Conservation (phyloP, 2,797 vertebrate genomes). For the Oreonectes daqikongensis region DNA sequence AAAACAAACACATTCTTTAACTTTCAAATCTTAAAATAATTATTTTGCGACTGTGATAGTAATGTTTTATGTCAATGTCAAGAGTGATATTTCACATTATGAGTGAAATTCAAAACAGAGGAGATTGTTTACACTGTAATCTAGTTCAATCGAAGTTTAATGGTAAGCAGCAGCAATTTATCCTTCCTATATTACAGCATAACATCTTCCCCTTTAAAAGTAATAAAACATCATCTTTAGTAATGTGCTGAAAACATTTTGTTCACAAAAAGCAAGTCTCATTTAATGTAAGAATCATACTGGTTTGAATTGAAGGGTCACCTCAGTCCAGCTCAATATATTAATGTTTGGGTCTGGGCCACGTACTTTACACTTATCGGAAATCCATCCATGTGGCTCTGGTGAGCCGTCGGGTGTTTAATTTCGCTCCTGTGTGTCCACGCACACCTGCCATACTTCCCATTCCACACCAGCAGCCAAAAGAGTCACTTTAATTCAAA, state of each 20-base stretch:
- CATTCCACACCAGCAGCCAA: slow-evolving; percentile 55
- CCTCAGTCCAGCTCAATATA: slow-evolving; percentile 61
- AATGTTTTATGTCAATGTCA: neutral
- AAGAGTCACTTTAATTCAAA: slow-evolving; percentile 61
- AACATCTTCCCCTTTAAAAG: neutral
- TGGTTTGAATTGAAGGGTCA: slow-evolving; percentile 51
- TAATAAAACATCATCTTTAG: neutral
- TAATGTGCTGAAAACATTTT: neutral
- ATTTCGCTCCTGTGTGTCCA: slow-evolving; percentile 56
- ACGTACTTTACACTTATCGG: slow-evolving; percentile 69
- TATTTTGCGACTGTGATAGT: neutral
- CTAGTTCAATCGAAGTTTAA: neutral
- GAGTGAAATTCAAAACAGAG: neutral
- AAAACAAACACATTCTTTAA: neutral
- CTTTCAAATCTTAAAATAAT: neutral
- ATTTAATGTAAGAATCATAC: neutral
- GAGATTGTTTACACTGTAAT: neutral
- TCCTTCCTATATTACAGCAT: neutral
- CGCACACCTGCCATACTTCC: slow-evolving; percentile 53
- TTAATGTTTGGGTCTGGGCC: slow-evolving; percentile 64
- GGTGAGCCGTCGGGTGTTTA: slow-evolving; percentile 55
- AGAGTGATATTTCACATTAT: neutral
- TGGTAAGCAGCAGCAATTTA: neutral
- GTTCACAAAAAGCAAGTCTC: neutral
- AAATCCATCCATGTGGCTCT: slow-evolving; percentile 71